Evolutionary conservation across 2,888 invertebrate species (phyloP), one percentile per base, ranked within the genome.

Genomic region (Cantharis rustica): DNA sequence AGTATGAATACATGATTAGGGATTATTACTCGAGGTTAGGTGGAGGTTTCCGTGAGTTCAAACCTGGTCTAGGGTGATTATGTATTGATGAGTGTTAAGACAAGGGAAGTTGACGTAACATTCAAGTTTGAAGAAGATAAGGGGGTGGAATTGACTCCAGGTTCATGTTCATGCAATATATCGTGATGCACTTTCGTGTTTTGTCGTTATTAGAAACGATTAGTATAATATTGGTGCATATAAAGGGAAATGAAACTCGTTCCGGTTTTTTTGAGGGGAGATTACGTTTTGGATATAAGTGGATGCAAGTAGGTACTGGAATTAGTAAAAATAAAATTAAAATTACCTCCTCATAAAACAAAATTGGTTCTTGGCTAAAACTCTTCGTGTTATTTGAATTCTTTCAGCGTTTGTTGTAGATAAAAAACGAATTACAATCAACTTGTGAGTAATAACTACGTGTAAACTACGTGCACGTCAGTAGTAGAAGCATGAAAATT

Each of bases 171-270:
- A 78, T 75, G 78, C 78, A 71, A 78, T 75, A 75, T 78, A 72
- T 78, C 78, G 78, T 78, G 78, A 77, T 77, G 77, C 77, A 77
- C 70, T 77, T 75, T 75, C 73, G 75, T 78, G 75, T 73, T 75
- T 75, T 75, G 73, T 64, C 66, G 74, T 77, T 77, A 77, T 77
- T 77, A 73, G 71, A 26, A 23, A 68, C 16, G 73, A 71, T 71
- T 76, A 61, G 73, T 68, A 71, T 76, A 70, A 66, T 68, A 74
- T 73, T 71, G 68, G 70, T 63, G 73, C 47, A 74, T 68, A 61
- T 68, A 63, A 68, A 77, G 13, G 76, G 72, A 73, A 76, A 76
- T 73, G 68, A 68, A 74, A 69, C 20, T 71, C 70, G 15, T 68
- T 64, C 63, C 16, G 47, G 15, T 9, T 64, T 73, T 77, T 74